These are phyloP conservation scores for Sebastes alutus DNA, from an alignment of 2,797 vertebrate genomes.

Conservation along the genomic window DNA sequence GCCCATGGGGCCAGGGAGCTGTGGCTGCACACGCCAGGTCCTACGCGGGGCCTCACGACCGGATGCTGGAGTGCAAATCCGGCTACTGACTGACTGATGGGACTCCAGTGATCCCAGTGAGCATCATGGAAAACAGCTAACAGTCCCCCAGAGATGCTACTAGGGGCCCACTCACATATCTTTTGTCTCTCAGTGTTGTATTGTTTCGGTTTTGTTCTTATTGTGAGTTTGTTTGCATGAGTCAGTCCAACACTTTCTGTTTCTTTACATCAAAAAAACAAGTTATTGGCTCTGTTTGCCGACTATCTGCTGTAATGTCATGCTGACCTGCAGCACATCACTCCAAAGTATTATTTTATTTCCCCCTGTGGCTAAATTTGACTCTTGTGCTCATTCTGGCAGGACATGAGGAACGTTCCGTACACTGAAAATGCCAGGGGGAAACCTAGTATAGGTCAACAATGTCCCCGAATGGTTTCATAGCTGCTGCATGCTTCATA, in stretches of 20 bases:
- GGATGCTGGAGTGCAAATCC: conserved; percentile 72
- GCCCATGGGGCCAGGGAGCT: conserved; percentile 51
- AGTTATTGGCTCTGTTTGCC: neutral
- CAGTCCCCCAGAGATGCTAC: conserved; percentile 18
- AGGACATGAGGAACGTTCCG: conserved; percentile 74
- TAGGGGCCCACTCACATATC: neutral
- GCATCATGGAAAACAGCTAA: conserved; percentile 38
- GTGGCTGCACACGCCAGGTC: conserved; percentile 66
- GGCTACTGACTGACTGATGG: conserved; percentile 65
- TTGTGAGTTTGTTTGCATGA: neutral
- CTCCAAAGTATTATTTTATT: conserved; percentile 45
- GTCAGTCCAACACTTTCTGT: conserved; percentile 20
- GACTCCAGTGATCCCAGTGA: conserved; percentile 47
- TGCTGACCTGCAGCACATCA: conserved; percentile 8
- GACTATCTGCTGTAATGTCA: conserved; percentile 33
- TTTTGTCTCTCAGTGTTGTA: neutral
- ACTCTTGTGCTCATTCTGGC: conserved; percentile 64
- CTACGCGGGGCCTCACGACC: conserved; percentile 59
- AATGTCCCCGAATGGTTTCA: conserved; percentile 45
- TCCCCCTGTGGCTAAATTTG: conserved; percentile 65
- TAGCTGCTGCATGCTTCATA: conserved; percentile 42
- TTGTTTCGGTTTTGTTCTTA: conserved; percentile 11
- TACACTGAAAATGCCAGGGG: conserved; percentile 33
- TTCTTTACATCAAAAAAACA: neutral
- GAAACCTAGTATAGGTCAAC: conserved; percentile 64